Evolutionary conservation across 2,797 vertebrate species (phyloP).

Genomic region (Macropus fuliginosus): DNA sequence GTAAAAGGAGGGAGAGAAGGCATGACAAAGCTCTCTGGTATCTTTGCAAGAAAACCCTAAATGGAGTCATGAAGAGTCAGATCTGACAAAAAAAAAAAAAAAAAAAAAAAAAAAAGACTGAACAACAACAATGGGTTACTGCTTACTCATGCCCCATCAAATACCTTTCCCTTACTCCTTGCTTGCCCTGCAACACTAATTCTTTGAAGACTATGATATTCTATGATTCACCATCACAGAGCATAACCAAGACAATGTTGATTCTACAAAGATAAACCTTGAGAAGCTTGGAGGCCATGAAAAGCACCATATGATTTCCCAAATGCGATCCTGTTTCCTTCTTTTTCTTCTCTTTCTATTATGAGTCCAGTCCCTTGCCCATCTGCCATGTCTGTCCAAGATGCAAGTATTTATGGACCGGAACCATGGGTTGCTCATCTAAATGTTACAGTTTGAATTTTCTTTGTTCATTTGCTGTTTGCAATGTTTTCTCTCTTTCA

Average conservation of each 20-base stretch:
- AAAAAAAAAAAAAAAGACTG: no score
- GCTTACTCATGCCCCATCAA: background rate
- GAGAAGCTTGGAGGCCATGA: background rate
- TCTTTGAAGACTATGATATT: background rate
- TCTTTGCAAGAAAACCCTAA: background rate
- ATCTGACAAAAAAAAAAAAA: background rate
- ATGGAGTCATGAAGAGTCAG: background rate
- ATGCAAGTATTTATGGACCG: background rate
- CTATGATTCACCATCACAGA: background rate
- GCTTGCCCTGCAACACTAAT: background rate
- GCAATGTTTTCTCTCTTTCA: background rate
- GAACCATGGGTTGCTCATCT: background rate
- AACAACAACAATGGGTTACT: background rate
- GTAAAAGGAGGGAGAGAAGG: background rate
- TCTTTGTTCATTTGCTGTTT: background rate
- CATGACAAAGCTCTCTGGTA: background rate
- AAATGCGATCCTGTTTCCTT: background rate
- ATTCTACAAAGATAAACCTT: background rate
- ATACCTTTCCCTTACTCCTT: background rate
- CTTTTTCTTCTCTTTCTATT: background rate
- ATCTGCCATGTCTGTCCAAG: background rate
- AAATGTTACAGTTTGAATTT: background rate
- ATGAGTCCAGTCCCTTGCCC: no score
- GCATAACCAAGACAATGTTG: background rate
- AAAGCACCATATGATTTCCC: background rate